Base-by-base conservation (phyloP, 2,888 invertebrate species). In the Tholera decimalis region DNA sequence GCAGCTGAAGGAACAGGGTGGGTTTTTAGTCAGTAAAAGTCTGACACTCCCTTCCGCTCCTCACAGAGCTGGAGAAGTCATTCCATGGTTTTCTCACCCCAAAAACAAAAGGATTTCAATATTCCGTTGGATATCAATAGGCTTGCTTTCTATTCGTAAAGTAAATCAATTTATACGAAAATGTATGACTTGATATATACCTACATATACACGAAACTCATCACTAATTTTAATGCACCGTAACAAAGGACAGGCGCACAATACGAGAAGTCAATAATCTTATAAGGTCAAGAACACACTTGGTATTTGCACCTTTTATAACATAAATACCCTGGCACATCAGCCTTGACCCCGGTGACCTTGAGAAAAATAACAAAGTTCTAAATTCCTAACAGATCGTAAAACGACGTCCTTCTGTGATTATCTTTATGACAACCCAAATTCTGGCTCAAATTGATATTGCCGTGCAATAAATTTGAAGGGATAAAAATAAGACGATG, bases 311-410 rank as follows among this genome's bases (percentile, higher is more conserved):
- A 71, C 33, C 49, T 59, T 55, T 75, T 33, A 44, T 44, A 44
- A 24, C 22, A 44, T 24, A 24, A 75, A 57, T 4, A 46, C 55
- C 47, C 28, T 57, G 44, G 22, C 44, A 24, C 13, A 0, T n/a
- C 54, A 62, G 41, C 79, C 76, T 77, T 79, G 64, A 62, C 61
- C 37, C 0, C 35, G 0, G 8, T 57, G 37, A 73, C 64, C 65
- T 78, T 78, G 79, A 61, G 55, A 67, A 64, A 60, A 55, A 59
- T 37, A 69, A 15, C 13, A 33, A 73, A 39, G 35, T 54, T 33
- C 18, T 54, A 60, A 65, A 49, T 43, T 54, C 65, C 63, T 68
- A 78, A 82, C 78, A 83, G 83, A 79, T 78, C 72, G 65, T 74
- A 73, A 74, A 72, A 62, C 35, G 61, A 39, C 54, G 62, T 63